These are phyloP conservation scores for Garrulus glandarius DNA, from an alignment of 2,797 vertebrate species.

Conservation along the genomic window DNA sequence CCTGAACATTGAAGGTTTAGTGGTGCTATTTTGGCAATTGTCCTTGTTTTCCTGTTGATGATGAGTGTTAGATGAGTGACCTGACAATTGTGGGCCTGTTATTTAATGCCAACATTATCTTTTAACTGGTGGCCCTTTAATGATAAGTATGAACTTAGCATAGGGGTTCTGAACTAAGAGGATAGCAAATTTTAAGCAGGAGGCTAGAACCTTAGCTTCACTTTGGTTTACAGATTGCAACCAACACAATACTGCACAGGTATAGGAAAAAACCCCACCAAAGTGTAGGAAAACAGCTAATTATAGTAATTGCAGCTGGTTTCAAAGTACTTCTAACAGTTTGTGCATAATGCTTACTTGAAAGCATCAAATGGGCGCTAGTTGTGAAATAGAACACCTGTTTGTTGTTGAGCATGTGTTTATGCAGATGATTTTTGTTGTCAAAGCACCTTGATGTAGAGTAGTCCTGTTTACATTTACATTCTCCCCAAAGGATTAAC, in stretches of 20 bases:
- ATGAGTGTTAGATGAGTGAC: not conserved
- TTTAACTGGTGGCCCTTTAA: not conserved
- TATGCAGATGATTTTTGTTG: slow-evolving; percentile 88
- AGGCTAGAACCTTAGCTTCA: slow-evolving; percentile 2
- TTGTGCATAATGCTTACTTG: slow-evolving; percentile 80
- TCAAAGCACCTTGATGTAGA: slow-evolving; percentile 86
- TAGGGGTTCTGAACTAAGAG: not conserved
- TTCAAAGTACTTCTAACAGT: slow-evolving; percentile 86
- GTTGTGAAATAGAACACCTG: slow-evolving; percentile 91
- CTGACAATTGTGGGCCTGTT: not conserved
- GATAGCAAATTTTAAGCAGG: not conserved
- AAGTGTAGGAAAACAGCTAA: slow-evolving; percentile 79
- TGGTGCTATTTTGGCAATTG: not conserved
- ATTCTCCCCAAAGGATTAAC: slow-evolving; percentile 82
- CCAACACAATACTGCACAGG: slow-evolving; percentile 65
- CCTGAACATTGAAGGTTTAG: not conserved
- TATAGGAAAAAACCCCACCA: slow-evolving; percentile 45
- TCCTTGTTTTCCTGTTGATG: not conserved
- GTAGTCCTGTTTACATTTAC: slow-evolving; percentile 83
- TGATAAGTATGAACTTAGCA: not conserved
- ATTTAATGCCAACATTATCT: not conserved
- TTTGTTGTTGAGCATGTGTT: slow-evolving; percentile 88
- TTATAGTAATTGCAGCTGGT: slow-evolving; percentile 88
- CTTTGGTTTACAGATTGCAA: slow-evolving; percentile 23
- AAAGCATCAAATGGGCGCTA: slow-evolving; percentile 80